Conservation (phyloP, 2,888 invertebrate species). For the Drosophila rubida region DNA sequence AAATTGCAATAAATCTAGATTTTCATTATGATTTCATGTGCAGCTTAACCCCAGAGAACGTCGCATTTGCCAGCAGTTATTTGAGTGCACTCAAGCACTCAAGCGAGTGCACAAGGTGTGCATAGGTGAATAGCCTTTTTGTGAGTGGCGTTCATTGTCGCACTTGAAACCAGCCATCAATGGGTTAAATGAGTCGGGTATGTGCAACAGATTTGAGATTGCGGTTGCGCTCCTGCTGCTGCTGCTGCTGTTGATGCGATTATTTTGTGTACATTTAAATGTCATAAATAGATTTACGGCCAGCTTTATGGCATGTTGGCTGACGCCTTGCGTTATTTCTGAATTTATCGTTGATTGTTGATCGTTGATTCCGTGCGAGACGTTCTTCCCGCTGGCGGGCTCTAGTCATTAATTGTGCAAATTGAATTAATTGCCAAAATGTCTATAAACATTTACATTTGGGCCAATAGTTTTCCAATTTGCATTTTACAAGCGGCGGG, state of each 20-base stretch:
- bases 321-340: slow-evolving; percentile 27
- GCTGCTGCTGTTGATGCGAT: slow-evolving; percentile 33
- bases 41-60: slow-evolving; percentile 10
- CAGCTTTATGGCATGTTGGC: slow-evolving; percentile 63
- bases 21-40: slow-evolving; percentile 9
- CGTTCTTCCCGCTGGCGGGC: slow-evolving; percentile 8
- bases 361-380: slow-evolving; percentile 29
- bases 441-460: slow-evolving; percentile 58
- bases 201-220: slow-evolving; percentile 14
- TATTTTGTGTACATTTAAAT: slow-evolving; percentile 65
- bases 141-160: not conserved
- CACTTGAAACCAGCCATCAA: not conserved
- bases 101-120: not conserved
- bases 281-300: slow-evolving; percentile 77
- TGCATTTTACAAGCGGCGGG: slow-evolving; percentile 9
- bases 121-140: slow-evolving; percentile 25
- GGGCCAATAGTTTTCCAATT: slow-evolving; percentile 26
- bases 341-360: slow-evolving; percentile 32
- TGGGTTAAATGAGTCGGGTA: slow-evolving; percentile 18
- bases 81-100: slow-evolving; percentile 2
- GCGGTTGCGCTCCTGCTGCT: not conserved
- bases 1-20: slow-evolving; percentile 9
- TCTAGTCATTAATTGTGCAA: slow-evolving; percentile 69
- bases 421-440: slow-evolving; percentile 70
- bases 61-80: not conserved